A percentile compares a stretch with the other conserved stretches of the same genome.
These are phyloP conservation scores for Drosophila nigrodunni DNA, from an alignment of 1,140 invertebrate species.

Conservation along the genomic window DNA sequence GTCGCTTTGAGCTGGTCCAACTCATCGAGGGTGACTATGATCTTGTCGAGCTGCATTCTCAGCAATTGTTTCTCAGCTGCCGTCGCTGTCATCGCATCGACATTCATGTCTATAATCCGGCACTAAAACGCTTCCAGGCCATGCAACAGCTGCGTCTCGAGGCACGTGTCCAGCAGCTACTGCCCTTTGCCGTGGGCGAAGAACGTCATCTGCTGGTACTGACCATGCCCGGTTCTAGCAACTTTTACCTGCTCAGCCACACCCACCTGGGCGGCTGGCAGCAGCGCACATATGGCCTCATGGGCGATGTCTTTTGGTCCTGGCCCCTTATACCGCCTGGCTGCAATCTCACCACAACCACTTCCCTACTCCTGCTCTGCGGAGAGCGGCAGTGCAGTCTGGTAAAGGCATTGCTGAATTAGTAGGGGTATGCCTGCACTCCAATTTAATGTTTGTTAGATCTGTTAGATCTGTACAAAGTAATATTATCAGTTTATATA, in stretches of 20 bases:
- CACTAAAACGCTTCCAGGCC: slow-evolving; percentile 25
- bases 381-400: slow-evolving; percentile 34
- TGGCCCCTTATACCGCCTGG: slow-evolving; percentile 45
- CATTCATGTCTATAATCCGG: slow-evolving; percentile 30
- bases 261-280: slow-evolving; percentile 66
- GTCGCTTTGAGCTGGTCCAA: slow-evolving; percentile 58
- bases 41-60: slow-evolving; percentile 50
- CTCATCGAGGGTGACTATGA: slow-evolving; percentile 70
- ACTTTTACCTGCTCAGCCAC: slow-evolving; percentile 69
- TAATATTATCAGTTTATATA: no score
- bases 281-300: slow-evolving; percentile 61
- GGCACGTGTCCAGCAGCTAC: slow-evolving; percentile 42
- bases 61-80: slow-evolving; percentile 65
- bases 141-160: slow-evolving; percentile 57
- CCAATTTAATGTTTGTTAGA: no score
- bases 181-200: slow-evolving; percentile 41
- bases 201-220: slow-evolving; percentile 58
- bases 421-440: neutral
- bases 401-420: slow-evolving; percentile 38
- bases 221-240: slow-evolving; percentile 36
- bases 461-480: no score
- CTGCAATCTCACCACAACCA: slow-evolving; percentile 12
- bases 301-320: slow-evolving; percentile 52
- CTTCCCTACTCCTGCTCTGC: slow-evolving; percentile 46
- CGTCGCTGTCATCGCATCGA: slow-evolving; percentile 59